These are phyloP conservation scores for Lissonota sp. DNA, from an alignment of 2,888 invertebrate genomes.

Conservation along the genomic window DNA sequence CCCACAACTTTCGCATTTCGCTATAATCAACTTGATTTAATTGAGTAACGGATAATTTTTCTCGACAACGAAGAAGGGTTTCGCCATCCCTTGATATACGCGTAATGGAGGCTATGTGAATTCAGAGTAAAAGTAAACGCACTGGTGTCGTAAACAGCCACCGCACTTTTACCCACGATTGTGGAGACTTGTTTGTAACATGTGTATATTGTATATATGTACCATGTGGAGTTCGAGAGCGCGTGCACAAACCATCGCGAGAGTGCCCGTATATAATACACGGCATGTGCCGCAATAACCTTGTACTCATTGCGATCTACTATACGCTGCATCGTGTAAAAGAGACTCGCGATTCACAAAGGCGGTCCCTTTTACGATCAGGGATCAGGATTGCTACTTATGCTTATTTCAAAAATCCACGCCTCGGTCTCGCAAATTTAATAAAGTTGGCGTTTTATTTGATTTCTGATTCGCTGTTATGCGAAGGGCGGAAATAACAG, in stretches of 20 bases:
- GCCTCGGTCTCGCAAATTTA: no score
- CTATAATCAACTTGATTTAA: neutral
- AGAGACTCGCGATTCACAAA: constrained; percentile 53
- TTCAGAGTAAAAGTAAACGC: constrained; percentile 59
- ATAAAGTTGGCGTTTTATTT: no score
- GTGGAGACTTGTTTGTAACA: constrained; percentile 25
- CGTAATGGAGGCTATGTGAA: neutral
- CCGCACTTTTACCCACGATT: constrained; percentile 62
- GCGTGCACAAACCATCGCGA: constrained; percentile 44
- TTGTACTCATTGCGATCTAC: constrained; percentile 78
- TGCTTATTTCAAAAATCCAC: no score
- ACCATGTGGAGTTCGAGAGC: constrained; percentile 28
- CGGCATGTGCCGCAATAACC: constrained; percentile 68
- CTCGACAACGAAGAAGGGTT: constrained; percentile 5
- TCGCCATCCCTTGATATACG: constrained; percentile 18
- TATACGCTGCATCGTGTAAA: constrained; percentile 59
- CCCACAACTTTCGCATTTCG: no score
- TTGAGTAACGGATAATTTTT: neutral
- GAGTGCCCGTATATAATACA: constrained; percentile 67
- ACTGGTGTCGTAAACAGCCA: constrained; percentile 42
- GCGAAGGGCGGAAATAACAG: no score
- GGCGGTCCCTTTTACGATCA: constrained; percentile 72
- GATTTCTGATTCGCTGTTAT: no score
- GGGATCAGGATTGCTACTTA: constrained; percentile 53
- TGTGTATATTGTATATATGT: constrained; percentile 22